Evolutionary conservation across 1,140 invertebrate genomes (phyloP).

Genomic region (Parasteatoda tepidariorum): DNA sequence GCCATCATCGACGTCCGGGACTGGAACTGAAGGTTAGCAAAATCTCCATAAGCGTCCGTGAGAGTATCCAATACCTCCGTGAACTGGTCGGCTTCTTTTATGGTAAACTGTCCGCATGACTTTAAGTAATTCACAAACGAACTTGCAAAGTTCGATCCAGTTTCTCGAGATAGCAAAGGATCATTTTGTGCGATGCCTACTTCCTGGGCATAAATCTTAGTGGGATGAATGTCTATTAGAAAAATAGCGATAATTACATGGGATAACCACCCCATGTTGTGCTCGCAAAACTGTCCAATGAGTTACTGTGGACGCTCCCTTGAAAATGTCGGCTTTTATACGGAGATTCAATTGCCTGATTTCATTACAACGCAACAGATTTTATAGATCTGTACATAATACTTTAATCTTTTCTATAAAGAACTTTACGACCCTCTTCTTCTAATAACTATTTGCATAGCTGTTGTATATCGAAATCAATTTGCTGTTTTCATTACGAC

Average conservation of each 20-base stretch:
- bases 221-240: conserved; percentile 12
- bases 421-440: not conserved
- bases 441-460: not conserved
- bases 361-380: not conserved
- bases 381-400: conserved; percentile 17
- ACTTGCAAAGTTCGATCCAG: conserved; percentile 9
- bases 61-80: not conserved
- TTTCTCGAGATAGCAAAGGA: not conserved
- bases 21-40: not conserved
- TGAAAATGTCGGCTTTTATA: conserved; percentile 11
- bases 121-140: not conserved
- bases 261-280: conserved; percentile 33
- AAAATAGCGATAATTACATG: conserved; percentile 29
- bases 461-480: not conserved
- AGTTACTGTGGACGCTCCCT: not conserved
- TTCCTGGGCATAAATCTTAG: not conserved
- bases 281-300: conserved; percentile 15
- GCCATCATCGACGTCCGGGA: not conserved
- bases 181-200: conserved; percentile 22
- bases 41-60: not conserved
- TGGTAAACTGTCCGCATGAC: not conserved
- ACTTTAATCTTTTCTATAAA: conserved; percentile 5
- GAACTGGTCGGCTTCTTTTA: not conserved
- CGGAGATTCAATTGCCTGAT: not conserved
- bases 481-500: not conserved